Percentiles rank a stretch among this genome's conserved stretches.
These are phyloP conservation scores for Graphium colonna DNA, from an alignment of 2,888 invertebrate species.

Conservation along the genomic window DNA sequence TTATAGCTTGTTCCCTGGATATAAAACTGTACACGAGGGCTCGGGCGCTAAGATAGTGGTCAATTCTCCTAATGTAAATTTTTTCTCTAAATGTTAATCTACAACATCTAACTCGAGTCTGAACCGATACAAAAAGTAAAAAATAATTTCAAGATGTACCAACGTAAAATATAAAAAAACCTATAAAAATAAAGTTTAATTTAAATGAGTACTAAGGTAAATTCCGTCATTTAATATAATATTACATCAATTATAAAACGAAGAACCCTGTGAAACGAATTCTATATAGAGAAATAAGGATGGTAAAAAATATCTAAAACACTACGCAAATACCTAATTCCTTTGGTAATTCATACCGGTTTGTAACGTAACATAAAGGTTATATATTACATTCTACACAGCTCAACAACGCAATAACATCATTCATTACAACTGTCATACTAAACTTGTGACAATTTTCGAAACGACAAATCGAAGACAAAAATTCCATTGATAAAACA, in stretches of 20 bases:
- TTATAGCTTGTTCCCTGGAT: conserved; percentile 59
- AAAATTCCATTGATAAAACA: background rate
- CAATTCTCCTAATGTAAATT: conserved; percentile 52
- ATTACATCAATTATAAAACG: conserved; percentile 31
- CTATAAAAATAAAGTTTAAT: conserved; percentile 47
- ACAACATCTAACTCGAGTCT: conserved; percentile 40
- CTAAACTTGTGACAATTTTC: conserved; percentile 44
- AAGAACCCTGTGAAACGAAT: conserved; percentile 42
- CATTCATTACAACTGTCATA: conserved; percentile 44
- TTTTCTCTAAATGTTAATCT: conserved; percentile 47
- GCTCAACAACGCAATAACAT: conserved; percentile 48
- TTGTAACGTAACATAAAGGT: conserved; percentile 61
- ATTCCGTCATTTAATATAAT: conserved; percentile 32
- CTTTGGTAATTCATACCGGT: conserved; percentile 78
- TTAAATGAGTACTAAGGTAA: conserved; percentile 31
- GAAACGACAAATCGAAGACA: background rate
- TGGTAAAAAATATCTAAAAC: conserved; percentile 61
- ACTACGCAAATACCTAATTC: conserved; percentile 69
- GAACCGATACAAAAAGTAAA: conserved; percentile 33
- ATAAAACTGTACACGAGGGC: conserved; percentile 49
- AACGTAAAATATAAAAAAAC: conserved; percentile 44
- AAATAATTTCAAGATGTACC: conserved; percentile 39
- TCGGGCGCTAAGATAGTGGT: conserved; percentile 38
- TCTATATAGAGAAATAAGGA: conserved; percentile 38
- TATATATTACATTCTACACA: conserved; percentile 52